Conservation (phyloP, 2,113 vertebrate genomes). For the western clawed frog (Xenopus tropicalis) region UCB_Xtro_10.0 CM004443.2:137192501-137193000, state of each 20-base stretch:
- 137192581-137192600: no score
- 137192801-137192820: constrained; percentile 14
- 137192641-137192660: no score
- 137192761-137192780: constrained; percentile 13
- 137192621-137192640: no score
- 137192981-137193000: constrained; percentile 5
- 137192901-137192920: constrained; percentile 33
- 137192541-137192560: no score
- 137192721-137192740: background rate
- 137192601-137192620: no score
- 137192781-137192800: constrained; percentile 3
- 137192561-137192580: no score
- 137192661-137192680: no score
- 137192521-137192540: no score
- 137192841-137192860: constrained; percentile 27
- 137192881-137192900: constrained; percentile 15
- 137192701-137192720: no score
- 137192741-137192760: background rate
- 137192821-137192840: constrained; percentile 10
- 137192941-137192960: constrained; percentile 7
- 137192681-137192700: no score
- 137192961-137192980: background rate
- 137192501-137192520: no score
- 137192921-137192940: constrained; percentile 25
- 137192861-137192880: background rate